Base-by-base conservation (phyloP, 2,888 invertebrate genomes). In the Tenthredo mesomela region DNA sequence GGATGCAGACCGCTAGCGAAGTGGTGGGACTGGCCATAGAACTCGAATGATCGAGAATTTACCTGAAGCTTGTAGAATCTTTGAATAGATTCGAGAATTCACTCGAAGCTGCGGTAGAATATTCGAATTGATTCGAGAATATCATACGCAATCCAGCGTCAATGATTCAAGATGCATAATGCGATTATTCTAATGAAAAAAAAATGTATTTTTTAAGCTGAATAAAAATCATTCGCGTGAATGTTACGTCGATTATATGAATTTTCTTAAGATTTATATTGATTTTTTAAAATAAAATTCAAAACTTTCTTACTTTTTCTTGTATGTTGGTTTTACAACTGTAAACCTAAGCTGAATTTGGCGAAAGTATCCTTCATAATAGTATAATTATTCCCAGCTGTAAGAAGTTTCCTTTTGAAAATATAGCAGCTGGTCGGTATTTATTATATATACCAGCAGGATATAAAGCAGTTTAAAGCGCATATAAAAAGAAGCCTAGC, bases 21-120 rank as follows among this genome's bases (percentile, higher is more conserved):
- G 54, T n/a, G 9, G 77, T 33, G 47, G 54, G 47, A 54, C 18
- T 9, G 21, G 73, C 3, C 2, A 12, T 25, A 18, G 29, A 50
- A 21, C 47, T 21, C 25, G 75, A 77, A 47, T 21, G 12, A 54
- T 18, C 77, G 54, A 77, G 77, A 40, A 50, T 77, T 54, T 73
- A 21, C 71, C 43, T n/a, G 71, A 21, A 73, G 10, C 10, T 43
- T 10, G 50, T 50, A 77, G 50, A 77, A 33, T 7, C 15, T 77
- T 54, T 33, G 77, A 54, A 7, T 43, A 43, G 10, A 18, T 67
- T 67, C 67, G 67, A 33, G 29, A 67, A 67, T 6, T 33, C n/a
- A 70, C 5, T 10, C n/a, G 71, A 10, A 73, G 10, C 21, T 21
- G 10, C n/a, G n/a, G n/a, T 50, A 77, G 50, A 77, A n/a, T 7